Evolutionary conservation across 2,888 invertebrate genomes (phyloP).

Genomic region (Hyposoter didymator): DNA sequence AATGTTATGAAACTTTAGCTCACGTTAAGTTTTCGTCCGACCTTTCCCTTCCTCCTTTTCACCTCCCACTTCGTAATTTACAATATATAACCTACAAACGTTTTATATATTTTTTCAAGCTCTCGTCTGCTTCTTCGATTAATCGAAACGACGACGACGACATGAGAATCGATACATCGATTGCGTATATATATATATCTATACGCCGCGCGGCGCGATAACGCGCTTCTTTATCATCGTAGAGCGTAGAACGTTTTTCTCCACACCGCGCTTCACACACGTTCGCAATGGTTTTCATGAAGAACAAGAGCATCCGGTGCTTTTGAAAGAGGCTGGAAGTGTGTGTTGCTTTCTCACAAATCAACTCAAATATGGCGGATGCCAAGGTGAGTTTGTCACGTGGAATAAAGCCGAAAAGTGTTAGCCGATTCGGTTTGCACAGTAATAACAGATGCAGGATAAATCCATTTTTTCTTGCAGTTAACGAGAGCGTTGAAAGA

Average conservation of each 20-base stretch:
- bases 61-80: conserved; percentile 4
- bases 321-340: background rate
- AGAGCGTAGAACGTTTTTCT: background rate
- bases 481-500: conserved; percentile 89
- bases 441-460: conserved; percentile 6
- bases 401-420: conserved; percentile 78
- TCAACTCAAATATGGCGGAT: conserved; percentile 87
- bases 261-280: too few species aligned
- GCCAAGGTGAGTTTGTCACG: conserved; percentile 87
- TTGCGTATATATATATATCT: background rate
- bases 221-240: background rate
- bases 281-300: conserved; percentile 1
- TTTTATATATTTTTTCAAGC: background rate
- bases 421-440: conserved; percentile 31
- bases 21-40: conserved; percentile 13
- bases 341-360: conserved; percentile 21
- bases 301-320: conserved; percentile 9
- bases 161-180: background rate
- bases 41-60: conserved; percentile 9
- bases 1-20: conserved; percentile 18
- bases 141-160: conserved; percentile 16
- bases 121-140: conserved; percentile 2
- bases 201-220: background rate
- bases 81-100: background rate
- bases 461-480: conserved; percentile 83